phyloP scores from a whole-genome alignment of 64 coral and sea anemone genomes.

The Astreopora myriophthalma region DNA sequence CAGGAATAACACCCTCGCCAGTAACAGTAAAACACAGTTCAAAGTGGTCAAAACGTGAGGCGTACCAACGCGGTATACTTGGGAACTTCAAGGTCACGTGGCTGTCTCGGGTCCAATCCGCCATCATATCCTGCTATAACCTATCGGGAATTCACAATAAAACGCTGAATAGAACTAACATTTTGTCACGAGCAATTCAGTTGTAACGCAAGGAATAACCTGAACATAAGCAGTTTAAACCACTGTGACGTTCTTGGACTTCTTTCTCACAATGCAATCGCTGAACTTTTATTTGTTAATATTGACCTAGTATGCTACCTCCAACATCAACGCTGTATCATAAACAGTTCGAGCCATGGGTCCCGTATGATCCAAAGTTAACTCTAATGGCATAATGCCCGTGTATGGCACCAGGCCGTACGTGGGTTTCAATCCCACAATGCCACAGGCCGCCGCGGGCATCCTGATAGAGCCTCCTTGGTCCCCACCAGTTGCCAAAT shows the following conservation, averaged over 20 bases:
- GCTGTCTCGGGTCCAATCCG: conserved; percentile 32
- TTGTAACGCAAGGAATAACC: no score
- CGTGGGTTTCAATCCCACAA: conserved; percentile 86
- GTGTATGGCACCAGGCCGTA: conserved; percentile 73
- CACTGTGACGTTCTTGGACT: no score
- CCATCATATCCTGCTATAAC: conserved; percentile 44
- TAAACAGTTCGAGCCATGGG: conserved; percentile 49
- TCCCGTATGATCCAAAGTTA: conserved; percentile 50
- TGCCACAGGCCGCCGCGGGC: conserved; percentile 61
- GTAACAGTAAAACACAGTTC: no score
- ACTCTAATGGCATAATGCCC: conserved; percentile 60
- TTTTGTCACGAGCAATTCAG: no score
- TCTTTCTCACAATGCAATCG: no score
- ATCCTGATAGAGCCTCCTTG: conserved; percentile 79
- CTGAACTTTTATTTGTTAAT: no score
- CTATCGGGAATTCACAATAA: neutral
- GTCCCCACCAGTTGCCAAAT: conserved; percentile 80
- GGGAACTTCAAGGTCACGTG: conserved; percentile 4
- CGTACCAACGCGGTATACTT: neutral
- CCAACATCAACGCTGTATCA: conserved; percentile 48
- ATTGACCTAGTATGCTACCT: neutral
- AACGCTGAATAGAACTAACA: no score
- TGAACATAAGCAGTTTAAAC: no score
- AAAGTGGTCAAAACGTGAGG: no score
- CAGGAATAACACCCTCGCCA: no score